Evolutionary conservation across 2,888 invertebrate genomes (phyloP).

Genomic region (Panopea generosa): DNA sequence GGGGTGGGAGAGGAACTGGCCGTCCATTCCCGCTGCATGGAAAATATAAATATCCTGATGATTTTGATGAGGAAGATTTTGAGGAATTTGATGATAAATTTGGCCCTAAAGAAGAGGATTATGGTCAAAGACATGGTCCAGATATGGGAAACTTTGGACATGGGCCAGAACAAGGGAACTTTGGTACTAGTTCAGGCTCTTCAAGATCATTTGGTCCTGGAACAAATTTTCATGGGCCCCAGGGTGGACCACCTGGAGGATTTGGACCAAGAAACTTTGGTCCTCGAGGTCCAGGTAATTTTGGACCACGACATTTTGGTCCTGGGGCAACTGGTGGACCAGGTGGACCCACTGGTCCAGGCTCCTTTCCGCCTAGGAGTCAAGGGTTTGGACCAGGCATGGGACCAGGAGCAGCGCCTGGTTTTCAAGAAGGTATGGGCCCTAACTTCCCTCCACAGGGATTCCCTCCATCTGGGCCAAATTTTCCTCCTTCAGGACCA

Average conservation of each 20-base stretch:
- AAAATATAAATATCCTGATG: conserved; percentile 58
- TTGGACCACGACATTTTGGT: not conserved
- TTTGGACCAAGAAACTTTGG: conserved; percentile 33
- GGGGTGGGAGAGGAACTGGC: conserved; percentile 20
- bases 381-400: conserved; percentile 1
- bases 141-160: conserved; percentile 7
- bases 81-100: conserved; percentile 44
- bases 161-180: not conserved
- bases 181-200: not conserved
- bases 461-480: conserved; percentile 5
- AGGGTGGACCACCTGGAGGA: conserved; percentile 28
- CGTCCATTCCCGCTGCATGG: conserved; percentile 41
- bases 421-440: no score
- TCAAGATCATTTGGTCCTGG: conserved; percentile 19
- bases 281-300: not conserved
- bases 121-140: conserved; percentile 13
- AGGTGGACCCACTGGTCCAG: conserved; percentile 22
- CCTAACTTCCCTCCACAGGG: not conserved
- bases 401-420: no score
- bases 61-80: conserved; percentile 65
- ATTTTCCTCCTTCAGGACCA: not conserved
- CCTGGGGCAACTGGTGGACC: conserved; percentile 4
- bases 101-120: conserved; percentile 11
- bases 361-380: conserved; percentile 18
- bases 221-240: conserved; percentile 2